Percentiles rank a stretch among this genome's conserved stretches.
These are phyloP conservation scores for Megaceryle alcyon DNA, from an alignment of 2,797 vertebrate genomes.

Conservation along the genomic window DNA sequence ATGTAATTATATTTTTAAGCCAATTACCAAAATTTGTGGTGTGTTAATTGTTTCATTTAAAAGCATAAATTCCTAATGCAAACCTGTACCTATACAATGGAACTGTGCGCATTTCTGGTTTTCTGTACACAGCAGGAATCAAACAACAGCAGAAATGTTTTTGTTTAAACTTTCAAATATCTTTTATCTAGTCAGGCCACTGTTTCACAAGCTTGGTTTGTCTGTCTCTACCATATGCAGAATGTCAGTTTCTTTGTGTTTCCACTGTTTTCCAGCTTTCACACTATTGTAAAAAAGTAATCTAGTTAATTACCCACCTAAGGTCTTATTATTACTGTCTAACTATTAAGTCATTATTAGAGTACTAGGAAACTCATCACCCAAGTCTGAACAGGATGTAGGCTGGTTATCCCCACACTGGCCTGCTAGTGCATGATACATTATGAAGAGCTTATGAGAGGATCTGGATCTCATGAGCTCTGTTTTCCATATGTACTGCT, in stretches of 20 bases:
- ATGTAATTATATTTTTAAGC: background rate
- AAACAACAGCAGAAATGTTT: background rate
- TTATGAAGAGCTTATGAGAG: background rate
- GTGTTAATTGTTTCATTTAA: background rate
- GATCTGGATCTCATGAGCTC: background rate
- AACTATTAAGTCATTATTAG: background rate
- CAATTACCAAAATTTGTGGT: background rate
- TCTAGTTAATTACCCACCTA: background rate
- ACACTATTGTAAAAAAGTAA: background rate
- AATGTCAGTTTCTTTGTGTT: background rate
- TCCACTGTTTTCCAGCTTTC: background rate
- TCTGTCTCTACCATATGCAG: background rate
- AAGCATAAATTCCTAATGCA: background rate
- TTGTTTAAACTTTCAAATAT: background rate
- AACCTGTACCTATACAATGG: background rate
- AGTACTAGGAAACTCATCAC: background rate
- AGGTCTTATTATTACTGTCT: background rate
- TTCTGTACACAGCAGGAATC: background rate
- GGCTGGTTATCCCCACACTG: background rate
- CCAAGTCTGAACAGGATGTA: background rate
- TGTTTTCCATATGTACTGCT: background rate
- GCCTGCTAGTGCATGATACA: background rate
- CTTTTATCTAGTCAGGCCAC: background rate
- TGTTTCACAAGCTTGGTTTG: background rate
- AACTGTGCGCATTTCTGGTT: background rate